These are phyloP conservation scores for Sesamia nonagrioides DNA, from an alignment of 1,140 invertebrate genomes.

Conservation along the genomic window DNA sequence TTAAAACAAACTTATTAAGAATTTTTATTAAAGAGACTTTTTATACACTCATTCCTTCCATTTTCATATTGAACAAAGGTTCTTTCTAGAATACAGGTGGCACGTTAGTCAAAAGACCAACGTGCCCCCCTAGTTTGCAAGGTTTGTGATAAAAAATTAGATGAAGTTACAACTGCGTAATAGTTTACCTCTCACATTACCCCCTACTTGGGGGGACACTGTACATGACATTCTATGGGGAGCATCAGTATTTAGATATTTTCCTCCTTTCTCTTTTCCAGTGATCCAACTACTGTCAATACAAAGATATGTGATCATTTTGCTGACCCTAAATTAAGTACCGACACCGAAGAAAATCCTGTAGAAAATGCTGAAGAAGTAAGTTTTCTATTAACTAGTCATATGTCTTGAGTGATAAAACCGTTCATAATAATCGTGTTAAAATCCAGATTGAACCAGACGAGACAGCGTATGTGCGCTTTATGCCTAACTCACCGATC, in stretches of 20 bases:
- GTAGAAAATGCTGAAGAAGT: slow-evolving; percentile 63
- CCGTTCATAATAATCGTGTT: slow-evolving; percentile 12
- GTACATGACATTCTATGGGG: background rate
- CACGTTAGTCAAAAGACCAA: no score
- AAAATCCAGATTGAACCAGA: slow-evolving; percentile 88
- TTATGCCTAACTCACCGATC: slow-evolving; percentile 91
- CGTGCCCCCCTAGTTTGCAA: no score
- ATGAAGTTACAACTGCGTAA: no score
- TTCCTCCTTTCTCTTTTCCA: background rate
- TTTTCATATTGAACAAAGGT: no score
- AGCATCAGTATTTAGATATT: no score
- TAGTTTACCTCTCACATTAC: no score
- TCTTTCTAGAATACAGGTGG: no score
- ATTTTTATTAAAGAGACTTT: no score
- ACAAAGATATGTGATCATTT: slow-evolving; percentile 81
- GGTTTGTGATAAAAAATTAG: no score
- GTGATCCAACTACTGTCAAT: slow-evolving; percentile 74
- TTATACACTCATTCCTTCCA: no score
- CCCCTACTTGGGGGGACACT: no score
- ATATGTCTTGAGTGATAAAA: background rate
- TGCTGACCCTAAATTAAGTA: slow-evolving; percentile 73
- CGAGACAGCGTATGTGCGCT: slow-evolving; percentile 92
- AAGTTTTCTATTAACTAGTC: slow-evolving; percentile 9
- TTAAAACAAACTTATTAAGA: background rate
- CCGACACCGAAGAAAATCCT: slow-evolving; percentile 57